Conservation (phyloP, 1,140 invertebrate species). For the Teleogryllus occipitalis region DNA sequence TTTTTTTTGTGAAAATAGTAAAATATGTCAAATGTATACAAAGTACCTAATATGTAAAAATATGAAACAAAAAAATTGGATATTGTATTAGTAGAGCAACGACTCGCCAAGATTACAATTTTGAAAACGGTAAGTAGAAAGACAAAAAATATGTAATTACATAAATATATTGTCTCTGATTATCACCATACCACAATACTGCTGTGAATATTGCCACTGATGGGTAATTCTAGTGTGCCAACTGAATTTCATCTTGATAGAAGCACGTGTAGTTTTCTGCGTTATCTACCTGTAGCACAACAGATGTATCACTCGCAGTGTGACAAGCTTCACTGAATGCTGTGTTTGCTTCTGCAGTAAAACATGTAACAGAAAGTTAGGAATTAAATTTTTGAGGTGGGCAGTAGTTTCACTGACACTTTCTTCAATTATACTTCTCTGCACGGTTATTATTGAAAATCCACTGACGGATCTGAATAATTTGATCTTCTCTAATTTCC, state of each 20-base stretch:
- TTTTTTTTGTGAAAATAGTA: too few relatives aligned
- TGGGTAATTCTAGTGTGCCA: constrained; percentile 13
- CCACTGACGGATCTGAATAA: not conserved
- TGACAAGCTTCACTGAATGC: constrained; percentile 1
- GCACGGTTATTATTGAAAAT: not conserved
- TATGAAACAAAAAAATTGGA: too few relatives aligned
- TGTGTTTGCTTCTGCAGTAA: too few relatives aligned
- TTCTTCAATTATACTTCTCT: not conserved
- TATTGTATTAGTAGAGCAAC: too few relatives aligned
- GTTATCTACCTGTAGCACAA: constrained; percentile 14
- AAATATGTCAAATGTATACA: too few relatives aligned
- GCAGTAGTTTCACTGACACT: not conserved
- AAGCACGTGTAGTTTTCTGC: constrained; percentile 11
- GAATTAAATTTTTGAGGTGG: not conserved
- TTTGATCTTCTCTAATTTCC: not conserved
- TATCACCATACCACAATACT: not conserved
- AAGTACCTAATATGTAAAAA: too few relatives aligned
- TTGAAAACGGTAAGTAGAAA: too few relatives aligned
- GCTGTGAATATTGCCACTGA: constrained; percentile 11
- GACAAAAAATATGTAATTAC: too few relatives aligned
- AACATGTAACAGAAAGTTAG: not conserved
- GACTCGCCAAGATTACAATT: too few relatives aligned
- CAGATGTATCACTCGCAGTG: not conserved
- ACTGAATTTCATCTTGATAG: constrained; percentile 15
- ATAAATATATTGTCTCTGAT: too few relatives aligned